These are phyloP conservation scores for Scaptomyza caliginosa DNA, from an alignment of 2,888 invertebrate genomes.

Conservation along the genomic window DNA sequence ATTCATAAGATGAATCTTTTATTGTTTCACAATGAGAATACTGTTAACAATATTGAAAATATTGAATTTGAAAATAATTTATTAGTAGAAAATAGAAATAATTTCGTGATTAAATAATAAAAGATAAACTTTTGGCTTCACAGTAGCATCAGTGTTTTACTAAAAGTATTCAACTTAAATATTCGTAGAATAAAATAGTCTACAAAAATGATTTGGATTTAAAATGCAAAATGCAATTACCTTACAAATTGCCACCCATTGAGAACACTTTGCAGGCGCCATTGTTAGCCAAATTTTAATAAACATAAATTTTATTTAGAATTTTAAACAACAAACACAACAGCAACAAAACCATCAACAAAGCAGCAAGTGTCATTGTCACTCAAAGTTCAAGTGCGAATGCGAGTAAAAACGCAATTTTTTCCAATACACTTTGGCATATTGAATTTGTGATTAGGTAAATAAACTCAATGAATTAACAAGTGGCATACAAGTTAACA, in stretches of 20 bases:
- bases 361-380: conserved; percentile 34
- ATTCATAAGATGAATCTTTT: neutral
- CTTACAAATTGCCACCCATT: conserved; percentile 29
- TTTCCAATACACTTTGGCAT: conserved; percentile 76
- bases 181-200: conserved; percentile 24
- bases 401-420: conserved; percentile 63
- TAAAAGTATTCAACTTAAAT: conserved; percentile 29
- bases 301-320: conserved; percentile 43
- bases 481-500: conserved; percentile 57
- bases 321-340: conserved; percentile 12
- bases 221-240: conserved; percentile 70
- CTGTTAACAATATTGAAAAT: too few relatives aligned
- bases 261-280: conserved; percentile 32
- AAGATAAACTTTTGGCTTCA: neutral
- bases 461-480: conserved; percentile 74
- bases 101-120: neutral
- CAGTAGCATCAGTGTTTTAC: conserved; percentile 1
- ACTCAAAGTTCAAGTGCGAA: conserved; percentile 45
- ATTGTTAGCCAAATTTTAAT: conserved; percentile 40
- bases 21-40: neutral
- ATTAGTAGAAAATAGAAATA: neutral
- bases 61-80: neutral
- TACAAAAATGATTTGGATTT: conserved; percentile 30
- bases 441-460: conserved; percentile 80
- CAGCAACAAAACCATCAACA: neutral